Evolutionary conservation across 2,888 invertebrate genomes (phyloP), one percentile per base, ranked within the genome.

Genomic region (Dasysyrphus tricinctus): DNA sequence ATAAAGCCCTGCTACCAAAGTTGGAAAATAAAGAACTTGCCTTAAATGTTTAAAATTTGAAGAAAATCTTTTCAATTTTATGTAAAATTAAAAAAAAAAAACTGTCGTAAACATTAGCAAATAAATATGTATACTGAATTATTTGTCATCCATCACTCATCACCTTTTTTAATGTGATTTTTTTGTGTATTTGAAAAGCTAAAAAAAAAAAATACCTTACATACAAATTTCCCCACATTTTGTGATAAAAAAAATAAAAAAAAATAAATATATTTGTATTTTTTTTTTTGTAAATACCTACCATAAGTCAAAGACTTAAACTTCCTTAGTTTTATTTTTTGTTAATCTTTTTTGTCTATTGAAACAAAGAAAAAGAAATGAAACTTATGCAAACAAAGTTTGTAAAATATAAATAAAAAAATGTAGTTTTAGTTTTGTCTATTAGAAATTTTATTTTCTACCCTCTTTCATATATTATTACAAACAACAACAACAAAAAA

Each of bases 201-300:
- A 1, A 16, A 19, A 9, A 3, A 49, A 51, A 24, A 51, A 51
- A 29, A 14, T 2, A 54, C 14, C 54, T n/a, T 47, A 24, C 34
- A 75, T 39, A 32, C 39, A 44, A 11, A 16, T 51, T 76, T 76
- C 7, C 56, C 67, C 65, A 56, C 34, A 47, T 56, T 69, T 77
- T 77, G 77, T 77, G 77, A 77, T 77, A 77, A 69, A 65, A 67
- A 44, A 44, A 24, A n/a, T n/a, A 9, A n/a, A 56, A n/a, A 34
- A 16, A 32, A 34, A 39, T 0, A 24, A n/a, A 39, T 61, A 39
- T 61, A 39, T 19, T 12, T 37, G 6, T 59, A 19, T 63, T 11
- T 47, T 67, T 47, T 67, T 24, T 49, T 49, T 67, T 9, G 19
- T 34, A 34, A 32, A 37, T 8, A 14, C 12, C 19, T 8, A 14